Evolutionary conservation across 2,888 invertebrate genomes (phyloP).

Genomic region (Dicyrtoma fusca): DNA sequence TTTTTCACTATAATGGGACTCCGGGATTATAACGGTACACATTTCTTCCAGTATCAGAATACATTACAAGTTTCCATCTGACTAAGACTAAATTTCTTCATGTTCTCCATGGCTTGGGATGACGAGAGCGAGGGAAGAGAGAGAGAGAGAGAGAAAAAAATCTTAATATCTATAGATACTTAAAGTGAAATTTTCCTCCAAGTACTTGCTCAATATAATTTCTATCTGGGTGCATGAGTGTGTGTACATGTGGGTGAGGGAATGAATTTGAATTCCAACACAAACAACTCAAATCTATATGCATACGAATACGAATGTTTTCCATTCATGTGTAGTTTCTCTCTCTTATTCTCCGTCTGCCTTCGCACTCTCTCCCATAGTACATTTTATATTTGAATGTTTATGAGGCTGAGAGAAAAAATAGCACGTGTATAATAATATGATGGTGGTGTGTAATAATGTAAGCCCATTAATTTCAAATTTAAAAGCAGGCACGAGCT

Average conservation of each 20-base stretch:
- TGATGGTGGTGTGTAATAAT: constrained; percentile 46
- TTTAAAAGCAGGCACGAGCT: constrained; percentile 41
- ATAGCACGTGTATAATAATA: constrained; percentile 31
- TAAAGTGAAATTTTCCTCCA: no score
- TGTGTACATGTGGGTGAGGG: constrained; percentile 12
- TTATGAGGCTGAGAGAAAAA: constrained; percentile 24
- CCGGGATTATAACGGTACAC: constrained; percentile 50
- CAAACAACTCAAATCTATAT: background rate
- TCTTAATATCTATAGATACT: no score
- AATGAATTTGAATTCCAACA: constrained; percentile 19
- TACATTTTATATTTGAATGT: constrained; percentile 27
- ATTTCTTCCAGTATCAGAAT: constrained; percentile 46
- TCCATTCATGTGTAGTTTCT: constrained; percentile 2
- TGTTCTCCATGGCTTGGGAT: background rate
- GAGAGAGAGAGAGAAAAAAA: constrained; percentile 2
- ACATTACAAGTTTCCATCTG: constrained; percentile 50
- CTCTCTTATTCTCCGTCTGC: background rate
- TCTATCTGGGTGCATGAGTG: background rate
- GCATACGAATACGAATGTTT: background rate
- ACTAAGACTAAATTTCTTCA: constrained; percentile 34
- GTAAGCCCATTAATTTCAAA: constrained; percentile 53
- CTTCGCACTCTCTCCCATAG: constrained; percentile 14
- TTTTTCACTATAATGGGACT: constrained; percentile 50
- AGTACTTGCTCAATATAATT: no score
- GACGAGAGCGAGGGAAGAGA: background rate